phyloP scores from a whole-genome alignment of 2,113 vertebrate genomes.

The Climacteris rufus region DNA sequence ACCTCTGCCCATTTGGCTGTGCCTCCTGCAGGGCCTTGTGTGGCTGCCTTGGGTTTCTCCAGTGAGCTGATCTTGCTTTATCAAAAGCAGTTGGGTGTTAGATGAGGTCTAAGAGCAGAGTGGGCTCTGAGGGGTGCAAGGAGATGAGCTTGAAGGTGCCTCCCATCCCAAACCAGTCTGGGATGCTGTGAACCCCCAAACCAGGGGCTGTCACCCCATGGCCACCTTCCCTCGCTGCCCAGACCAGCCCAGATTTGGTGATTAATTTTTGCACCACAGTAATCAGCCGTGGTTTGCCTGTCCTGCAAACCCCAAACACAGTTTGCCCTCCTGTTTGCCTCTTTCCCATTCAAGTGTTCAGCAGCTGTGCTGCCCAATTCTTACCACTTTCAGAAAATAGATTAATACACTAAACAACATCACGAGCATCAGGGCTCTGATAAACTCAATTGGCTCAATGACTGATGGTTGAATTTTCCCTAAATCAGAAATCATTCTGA shows the following conservation, averaged over 20 bases:
- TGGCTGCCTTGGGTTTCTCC: background rate
- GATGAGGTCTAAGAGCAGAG: background rate
- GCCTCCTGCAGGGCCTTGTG: background rate
- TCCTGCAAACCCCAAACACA: background rate
- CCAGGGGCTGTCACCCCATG: background rate
- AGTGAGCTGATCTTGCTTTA: background rate
- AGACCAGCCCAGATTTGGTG: background rate
- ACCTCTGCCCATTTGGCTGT: fast-evolving
- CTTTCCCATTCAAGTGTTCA: background rate
- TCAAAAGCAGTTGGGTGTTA: background rate
- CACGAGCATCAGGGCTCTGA: slow-evolving; percentile 18
- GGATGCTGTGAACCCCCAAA: background rate
- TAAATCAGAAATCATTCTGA: background rate
- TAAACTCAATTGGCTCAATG: slow-evolving; percentile 8
- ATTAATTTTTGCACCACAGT: background rate
- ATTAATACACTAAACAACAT: background rate
- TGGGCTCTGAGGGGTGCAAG: background rate
- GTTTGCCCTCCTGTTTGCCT: background rate
- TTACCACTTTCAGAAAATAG: background rate
- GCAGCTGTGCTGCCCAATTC: background rate
- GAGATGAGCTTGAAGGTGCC: background rate
- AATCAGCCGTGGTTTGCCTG: background rate
- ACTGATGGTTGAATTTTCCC: background rate
- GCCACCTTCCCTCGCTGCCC: background rate
- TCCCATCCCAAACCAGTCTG: background rate